Base-by-base conservation (phyloP, 2,797 vertebrate genomes). In the Leontocebus nigricollis region DNA sequence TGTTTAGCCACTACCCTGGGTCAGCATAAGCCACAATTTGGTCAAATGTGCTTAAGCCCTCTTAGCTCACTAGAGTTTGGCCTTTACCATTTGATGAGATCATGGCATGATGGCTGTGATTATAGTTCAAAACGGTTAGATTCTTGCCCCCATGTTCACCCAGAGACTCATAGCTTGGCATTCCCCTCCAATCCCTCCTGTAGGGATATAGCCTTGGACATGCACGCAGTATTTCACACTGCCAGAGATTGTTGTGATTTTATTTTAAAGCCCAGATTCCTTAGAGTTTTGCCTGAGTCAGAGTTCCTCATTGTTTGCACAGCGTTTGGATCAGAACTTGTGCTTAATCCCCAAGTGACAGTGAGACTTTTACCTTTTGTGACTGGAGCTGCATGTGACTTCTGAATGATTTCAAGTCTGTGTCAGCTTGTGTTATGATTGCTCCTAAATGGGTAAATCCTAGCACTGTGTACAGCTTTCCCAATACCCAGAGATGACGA, bases 401-500 rank as follows among this genome's bases (percentile, higher is more conserved):
- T 11, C 59, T 26, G 30, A 46, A 24, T 8, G 1, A 19, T 33
- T 70, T 70, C 20, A 77, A 11, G 3, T 77, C 57, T 61, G 0
- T 33, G 26, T 57, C 73, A 44, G 12, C 10, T 1, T 61, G 1
- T n/a, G 59, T 61, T 33, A 39, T 19, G 11, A 33, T 22, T 50
- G 2, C 22, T 41, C 10, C 57, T 12, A 22, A 30, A 36, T 6
- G 14, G 39, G n/a, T 67, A 11, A 50, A 36, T 4, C 17, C 72
- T 7, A 70, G 30, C 36, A 46, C 5, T 27, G 24, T 1, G 1
- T 5, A 59, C 1, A 15, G 12, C 44, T n/a, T 33, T 44, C 30
- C 4, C 17, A 20, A 3, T 0, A 15, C 64, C 64, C 4, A 14
- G 7, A 8, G 41, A 5, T 36, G 57, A 26, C 4, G 3, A 41